Percentiles rank a stretch among this genome's conserved stretches.
phyloP scores from a whole-genome alignment of 2,888 invertebrate genomes.

The Polietes domitor region DNA sequence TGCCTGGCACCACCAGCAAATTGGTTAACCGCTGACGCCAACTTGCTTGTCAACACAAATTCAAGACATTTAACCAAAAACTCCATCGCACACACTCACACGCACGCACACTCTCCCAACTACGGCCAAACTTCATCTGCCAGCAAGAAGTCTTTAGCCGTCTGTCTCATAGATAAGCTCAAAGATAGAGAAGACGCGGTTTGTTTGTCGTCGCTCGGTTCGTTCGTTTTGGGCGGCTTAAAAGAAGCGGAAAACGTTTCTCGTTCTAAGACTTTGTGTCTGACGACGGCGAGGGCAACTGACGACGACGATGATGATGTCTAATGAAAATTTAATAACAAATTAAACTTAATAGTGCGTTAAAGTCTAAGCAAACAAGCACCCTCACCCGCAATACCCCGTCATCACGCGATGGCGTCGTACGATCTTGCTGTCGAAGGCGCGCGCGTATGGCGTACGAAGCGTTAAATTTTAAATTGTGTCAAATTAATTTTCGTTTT shows the following conservation, averaged over 20 bases:
- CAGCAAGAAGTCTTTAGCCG: slow-evolving; percentile 29
- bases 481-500: slow-evolving; percentile 73
- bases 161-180: slow-evolving; percentile 33
- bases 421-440: background rate
- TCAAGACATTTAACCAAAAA: slow-evolving; percentile 54
- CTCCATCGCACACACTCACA: background rate
- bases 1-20: slow-evolving; percentile 43
- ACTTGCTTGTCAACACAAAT: slow-evolving; percentile 65
- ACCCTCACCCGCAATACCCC: background rate
- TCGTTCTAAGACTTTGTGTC: background rate
- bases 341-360: slow-evolving; percentile 73
- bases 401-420: background rate
- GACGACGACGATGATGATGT: slow-evolving; percentile 39
- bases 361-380: slow-evolving; percentile 18
- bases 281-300: background rate
- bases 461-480: slow-evolving; percentile 56
- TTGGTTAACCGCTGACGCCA: slow-evolving; percentile 64
- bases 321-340: slow-evolving; percentile 65
- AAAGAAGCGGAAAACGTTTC: slow-evolving; percentile 32
- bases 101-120: background rate
- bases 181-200: background rate
- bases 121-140: slow-evolving; percentile 3
- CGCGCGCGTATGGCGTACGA: slow-evolving; percentile 4
- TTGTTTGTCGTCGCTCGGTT: background rate
- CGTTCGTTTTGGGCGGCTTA: background rate